A percentile compares a stretch with the other conserved stretches of the same genome.
Conservation (phyloP, 2,888 invertebrate species). For the Smittia aterrima region DNA sequence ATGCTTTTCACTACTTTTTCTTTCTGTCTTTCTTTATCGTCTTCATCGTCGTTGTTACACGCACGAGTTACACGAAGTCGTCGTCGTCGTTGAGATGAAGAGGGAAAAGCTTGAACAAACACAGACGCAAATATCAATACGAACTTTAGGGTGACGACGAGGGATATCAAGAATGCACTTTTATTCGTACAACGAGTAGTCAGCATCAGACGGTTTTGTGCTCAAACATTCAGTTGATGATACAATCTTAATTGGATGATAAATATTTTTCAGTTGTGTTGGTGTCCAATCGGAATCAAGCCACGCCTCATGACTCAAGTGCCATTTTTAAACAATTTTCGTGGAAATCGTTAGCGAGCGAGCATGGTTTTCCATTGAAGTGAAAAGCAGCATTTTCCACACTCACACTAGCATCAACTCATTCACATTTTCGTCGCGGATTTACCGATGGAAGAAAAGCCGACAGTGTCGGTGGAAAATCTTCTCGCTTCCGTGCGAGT, state of each 20-base stretch:
- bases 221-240: conserved; percentile 25
- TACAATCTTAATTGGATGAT: conserved; percentile 40
- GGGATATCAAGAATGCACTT: conserved; percentile 1
- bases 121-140: conserved; percentile 35
- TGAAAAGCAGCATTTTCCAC: conserved; percentile 36
- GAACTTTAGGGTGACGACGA: conserved; percentile 7
- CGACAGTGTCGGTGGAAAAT: conserved; percentile 15
- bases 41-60: background rate
- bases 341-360: conserved; percentile 12
- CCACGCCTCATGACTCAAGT: conserved; percentile 25
- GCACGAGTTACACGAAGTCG: conserved; percentile 35
- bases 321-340: conserved; percentile 36
- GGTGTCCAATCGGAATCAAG: conserved; percentile 7
- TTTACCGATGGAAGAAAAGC: conserved; percentile 16
- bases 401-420: conserved; percentile 7
- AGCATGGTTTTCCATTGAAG: conserved; percentile 3
- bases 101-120: conserved; percentile 27
- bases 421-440: background rate
- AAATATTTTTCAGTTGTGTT: conserved; percentile 14
- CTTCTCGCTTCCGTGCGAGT: conserved; percentile 5
- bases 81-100: background rate
- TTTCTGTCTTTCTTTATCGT: conserved; percentile 13
- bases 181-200: conserved; percentile 1
- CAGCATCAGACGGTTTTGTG: conserved; percentile 27
- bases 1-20: conserved; percentile 5